phyloP scores from a whole-genome alignment of 2,113 vertebrate species.

The Ardeotis arabs region DNA sequence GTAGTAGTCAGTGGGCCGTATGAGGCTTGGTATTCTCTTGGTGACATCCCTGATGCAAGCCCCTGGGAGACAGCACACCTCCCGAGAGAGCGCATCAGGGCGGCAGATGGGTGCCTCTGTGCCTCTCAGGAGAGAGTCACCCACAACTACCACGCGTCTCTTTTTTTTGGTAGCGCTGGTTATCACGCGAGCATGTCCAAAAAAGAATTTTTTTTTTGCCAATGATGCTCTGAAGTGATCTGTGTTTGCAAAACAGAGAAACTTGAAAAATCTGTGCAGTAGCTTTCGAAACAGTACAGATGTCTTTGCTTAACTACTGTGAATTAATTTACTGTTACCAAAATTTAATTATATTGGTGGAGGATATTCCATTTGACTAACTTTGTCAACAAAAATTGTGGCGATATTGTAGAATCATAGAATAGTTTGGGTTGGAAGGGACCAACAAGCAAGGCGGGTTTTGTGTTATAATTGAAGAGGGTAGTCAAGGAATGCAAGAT shows the following conservation, averaged over 20 bases:
- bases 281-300: neutral
- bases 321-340: neutral
- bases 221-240: neutral
- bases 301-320: neutral
- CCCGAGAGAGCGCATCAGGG: no score
- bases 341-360: neutral
- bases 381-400: neutral
- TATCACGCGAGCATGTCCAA: no score
- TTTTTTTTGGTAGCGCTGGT: no score
- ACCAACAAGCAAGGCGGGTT: neutral
- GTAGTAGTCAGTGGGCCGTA: no score
- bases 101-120: no score
- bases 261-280: neutral
- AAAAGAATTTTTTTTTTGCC: neutral
- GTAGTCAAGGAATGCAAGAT: neutral
- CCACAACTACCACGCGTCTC: no score
- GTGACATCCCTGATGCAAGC: no score
- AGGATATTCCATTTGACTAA: neutral
- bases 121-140: no score
- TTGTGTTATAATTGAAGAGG: neutral
- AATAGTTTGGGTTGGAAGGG: no score
- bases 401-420: neutral
- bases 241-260: neutral
- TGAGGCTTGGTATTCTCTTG: no score
- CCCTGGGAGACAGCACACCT: no score